phyloP scores from a whole-genome alignment of 2,888 invertebrate species.

The Candidula unifasciata region DNA sequence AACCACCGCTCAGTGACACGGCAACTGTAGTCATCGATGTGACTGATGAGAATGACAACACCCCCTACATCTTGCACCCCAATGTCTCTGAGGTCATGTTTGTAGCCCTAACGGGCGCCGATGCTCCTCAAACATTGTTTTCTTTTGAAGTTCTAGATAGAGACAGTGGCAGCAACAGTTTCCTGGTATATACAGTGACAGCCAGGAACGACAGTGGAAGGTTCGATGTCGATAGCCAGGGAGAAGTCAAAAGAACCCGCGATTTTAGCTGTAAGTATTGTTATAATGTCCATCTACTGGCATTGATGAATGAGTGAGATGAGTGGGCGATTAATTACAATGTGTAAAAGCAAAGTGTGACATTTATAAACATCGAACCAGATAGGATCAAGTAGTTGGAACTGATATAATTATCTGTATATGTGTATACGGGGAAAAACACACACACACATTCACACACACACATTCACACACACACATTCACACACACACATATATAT shows the following conservation, averaged over 20 bases:
- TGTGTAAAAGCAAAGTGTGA: no score
- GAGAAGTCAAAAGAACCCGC: conserved; percentile 55
- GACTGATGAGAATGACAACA: conserved; percentile 65
- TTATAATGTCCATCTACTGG: neutral
- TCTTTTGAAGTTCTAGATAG: conserved; percentile 61
- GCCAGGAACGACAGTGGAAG: conserved; percentile 56
- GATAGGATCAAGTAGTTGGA: no score
- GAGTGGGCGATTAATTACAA: no score
- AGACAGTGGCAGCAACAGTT: conserved; percentile 63
- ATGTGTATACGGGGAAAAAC: no score
- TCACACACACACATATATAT: no score
- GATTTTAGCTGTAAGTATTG: conserved; percentile 27
- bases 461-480: no score
- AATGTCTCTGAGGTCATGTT: conserved; percentile 63
- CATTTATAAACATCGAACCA: no score
- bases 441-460: no score
- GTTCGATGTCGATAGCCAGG: conserved; percentile 60
- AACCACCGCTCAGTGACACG: conserved; percentile 60
- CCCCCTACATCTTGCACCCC: conserved; percentile 66
- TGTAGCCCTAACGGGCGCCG: conserved; percentile 58
- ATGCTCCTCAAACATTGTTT: conserved; percentile 58
- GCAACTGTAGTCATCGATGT: conserved; percentile 59
- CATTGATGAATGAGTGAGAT: neutral
- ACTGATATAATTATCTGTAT: no score
- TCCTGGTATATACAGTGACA: conserved; percentile 60